phyloP scores from a whole-genome alignment of 2,113 vertebrate genomes.

The Danionella cerebrum region DNA sequence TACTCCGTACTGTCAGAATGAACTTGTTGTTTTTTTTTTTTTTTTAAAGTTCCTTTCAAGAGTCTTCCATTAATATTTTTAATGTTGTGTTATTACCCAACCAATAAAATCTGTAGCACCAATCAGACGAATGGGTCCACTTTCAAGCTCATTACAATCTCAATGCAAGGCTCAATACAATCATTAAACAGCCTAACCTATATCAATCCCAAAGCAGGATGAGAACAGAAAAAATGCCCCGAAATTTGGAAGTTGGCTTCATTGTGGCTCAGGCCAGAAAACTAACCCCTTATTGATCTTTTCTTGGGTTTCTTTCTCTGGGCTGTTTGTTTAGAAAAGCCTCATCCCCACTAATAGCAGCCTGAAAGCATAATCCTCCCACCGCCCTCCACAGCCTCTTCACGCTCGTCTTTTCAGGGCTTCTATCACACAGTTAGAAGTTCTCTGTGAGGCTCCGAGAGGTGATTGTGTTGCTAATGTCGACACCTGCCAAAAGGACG shows the following conservation, averaged over 20 bases:
- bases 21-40: too few relatives aligned
- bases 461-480: slow-evolving; percentile 70
- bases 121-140: too few relatives aligned
- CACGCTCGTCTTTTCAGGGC: slow-evolving; percentile 55
- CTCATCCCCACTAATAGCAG: slow-evolving; percentile 71
- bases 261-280: slow-evolving; percentile 58
- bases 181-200: too few relatives aligned
- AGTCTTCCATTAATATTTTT: too few relatives aligned
- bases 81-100: too few relatives aligned
- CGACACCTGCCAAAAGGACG: slow-evolving; percentile 69
- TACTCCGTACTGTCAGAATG: too few relatives aligned
- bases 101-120: too few relatives aligned
- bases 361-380: slow-evolving; percentile 68
- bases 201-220: slow-evolving; percentile 3
- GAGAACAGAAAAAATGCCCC: slow-evolving; percentile 52
- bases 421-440: slow-evolving; percentile 61
- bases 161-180: too few relatives aligned
- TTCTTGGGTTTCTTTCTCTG: slow-evolving; percentile 44
- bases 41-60: too few relatives aligned
- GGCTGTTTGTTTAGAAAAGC: slow-evolving; percentile 70
- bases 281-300: slow-evolving; percentile 70
- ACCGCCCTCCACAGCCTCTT: slow-evolving; percentile 54
- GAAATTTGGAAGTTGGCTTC: too few relatives aligned
- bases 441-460: slow-evolving; percentile 55
- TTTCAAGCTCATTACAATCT: too few relatives aligned